A percentile compares a stretch with the other conserved stretches of the same genome.
Evolutionary conservation across 2,888 invertebrate species (phyloP).

Genomic region (Macropis europaea): DNA sequence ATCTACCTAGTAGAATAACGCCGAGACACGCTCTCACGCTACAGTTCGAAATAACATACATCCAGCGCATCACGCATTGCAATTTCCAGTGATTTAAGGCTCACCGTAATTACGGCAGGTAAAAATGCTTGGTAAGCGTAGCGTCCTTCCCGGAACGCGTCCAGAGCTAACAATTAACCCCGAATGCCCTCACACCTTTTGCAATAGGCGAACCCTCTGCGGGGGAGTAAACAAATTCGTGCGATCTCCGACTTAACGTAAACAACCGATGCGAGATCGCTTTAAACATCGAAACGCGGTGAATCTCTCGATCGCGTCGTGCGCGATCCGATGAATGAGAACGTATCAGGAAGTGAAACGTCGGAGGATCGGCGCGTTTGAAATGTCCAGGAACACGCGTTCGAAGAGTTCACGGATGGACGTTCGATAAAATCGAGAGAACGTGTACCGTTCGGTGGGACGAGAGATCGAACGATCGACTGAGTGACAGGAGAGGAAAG

Average conservation of each 20-base stretch:
- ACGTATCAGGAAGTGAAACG: background rate
- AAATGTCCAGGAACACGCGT: slow-evolving; percentile 14
- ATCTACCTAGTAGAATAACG: no score
- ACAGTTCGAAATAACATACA: slow-evolving; percentile 23
- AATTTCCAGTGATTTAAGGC: slow-evolving; percentile 14
- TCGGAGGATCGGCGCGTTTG: background rate
- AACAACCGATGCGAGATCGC: slow-evolving; percentile 1
- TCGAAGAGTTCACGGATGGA: background rate
- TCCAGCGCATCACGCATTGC: background rate
- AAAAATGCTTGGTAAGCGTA: slow-evolving; percentile 6
- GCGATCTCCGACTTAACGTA: slow-evolving; percentile 22
- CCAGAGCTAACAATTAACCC: background rate
- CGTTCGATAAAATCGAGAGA: background rate
- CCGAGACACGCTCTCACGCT: no score
- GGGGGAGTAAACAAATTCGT: slow-evolving; percentile 35
- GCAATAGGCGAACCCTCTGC: background rate
- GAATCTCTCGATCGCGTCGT: no score
- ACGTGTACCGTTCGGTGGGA: background rate
- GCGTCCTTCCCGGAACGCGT: slow-evolving; percentile 1
- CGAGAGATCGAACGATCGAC: slow-evolving; percentile 11
- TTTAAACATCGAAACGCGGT: no score
- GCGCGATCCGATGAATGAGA: background rate
- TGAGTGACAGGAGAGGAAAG: slow-evolving; percentile 25
- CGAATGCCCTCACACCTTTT: no score
- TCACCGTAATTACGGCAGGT: slow-evolving; percentile 5